Evolutionary conservation across 2,888 invertebrate species (phyloP), one percentile per base, ranked within the genome.

Genomic region (Lepidochrysops patricia): DNA sequence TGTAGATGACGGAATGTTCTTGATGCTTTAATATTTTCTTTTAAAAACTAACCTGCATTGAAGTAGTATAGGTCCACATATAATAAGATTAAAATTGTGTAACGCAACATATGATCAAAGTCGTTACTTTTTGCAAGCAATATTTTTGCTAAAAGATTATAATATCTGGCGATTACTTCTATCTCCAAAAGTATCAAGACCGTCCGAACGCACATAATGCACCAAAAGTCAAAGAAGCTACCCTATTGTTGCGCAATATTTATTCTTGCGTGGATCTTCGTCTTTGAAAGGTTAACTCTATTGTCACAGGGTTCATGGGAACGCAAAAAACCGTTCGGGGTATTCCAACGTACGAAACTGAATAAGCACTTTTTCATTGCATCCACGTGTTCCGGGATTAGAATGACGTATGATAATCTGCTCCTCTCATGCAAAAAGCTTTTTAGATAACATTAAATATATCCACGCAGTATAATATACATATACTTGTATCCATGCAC

Each of bases 261-360:
- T 89, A 88, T 89, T 87, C 88, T 86, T 85, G 86, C 82, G 80
- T 82, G 79, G 85, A 84, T 88, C 83, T 70, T 74, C 73, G 77
- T 80, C 85, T 84, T 85, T 84, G 81, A 80, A 79, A 85, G 89
- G 87, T 87, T 86, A 86, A 67, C 66, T 68, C 83, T 73, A 80
- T 89, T 88, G 88, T 89, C 80, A 60, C 75, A 75, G 81, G 84
- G 89, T 88, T 88, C 88, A 88, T 88, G 88, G 88, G 88, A 88
- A 89, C 82, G 69, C 86, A 88, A 89, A 89, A 89, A 89, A 88
- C 70, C 77, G 75, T 80, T 79, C 77, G 81, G 82, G 80, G 77
- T 73, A 75, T 71, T 71, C 75, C 71, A 77, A 80, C 82, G 79
- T 76, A 75, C 78, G 74, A 80, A 80, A 82, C 75, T 86, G 84